These are phyloP conservation scores for Euzophera pinguis DNA, from an alignment of 2,888 invertebrate species.

Conservation along the genomic window DNA sequence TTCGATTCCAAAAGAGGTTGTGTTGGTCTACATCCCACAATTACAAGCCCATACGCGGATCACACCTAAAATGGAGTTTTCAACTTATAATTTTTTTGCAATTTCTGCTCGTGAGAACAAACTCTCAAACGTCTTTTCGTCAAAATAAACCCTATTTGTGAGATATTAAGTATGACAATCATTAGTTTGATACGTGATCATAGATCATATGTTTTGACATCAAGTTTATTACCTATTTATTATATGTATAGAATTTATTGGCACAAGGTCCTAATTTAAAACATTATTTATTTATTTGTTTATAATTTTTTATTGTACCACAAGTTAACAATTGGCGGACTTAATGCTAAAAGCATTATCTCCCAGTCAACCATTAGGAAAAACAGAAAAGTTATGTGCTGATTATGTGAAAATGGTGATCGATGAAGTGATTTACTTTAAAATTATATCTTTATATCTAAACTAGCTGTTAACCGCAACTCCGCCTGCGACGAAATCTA, in stretches of 20 bases:
- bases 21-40: constrained; percentile 19
- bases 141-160: not conserved
- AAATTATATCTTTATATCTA: too few relatives aligned
- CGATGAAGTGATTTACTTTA: too few relatives aligned
- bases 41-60: constrained; percentile 22
- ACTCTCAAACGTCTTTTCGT: not conserved
- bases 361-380: too few relatives aligned
- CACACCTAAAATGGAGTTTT: constrained; percentile 23
- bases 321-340: too few relatives aligned
- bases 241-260: not conserved
- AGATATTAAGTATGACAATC: not conserved
- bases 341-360: too few relatives aligned
- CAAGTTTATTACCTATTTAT: not conserved
- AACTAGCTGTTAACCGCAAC: too few relatives aligned
- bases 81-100: constrained; percentile 12
- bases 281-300: too few relatives aligned
- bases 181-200: not conserved
- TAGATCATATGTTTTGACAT: constrained; percentile 1
- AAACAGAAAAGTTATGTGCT: too few relatives aligned
- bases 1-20: constrained; percentile 15
- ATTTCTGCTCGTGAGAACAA: constrained; percentile 12
- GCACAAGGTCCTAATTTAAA: not conserved
- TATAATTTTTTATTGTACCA: too few relatives aligned
- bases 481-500: too few relatives aligned
- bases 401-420: too few relatives aligned